These are phyloP conservation scores for Drosophila ohnishii DNA, from an alignment of 1,140 invertebrate species.

Conservation along the genomic window DNA sequence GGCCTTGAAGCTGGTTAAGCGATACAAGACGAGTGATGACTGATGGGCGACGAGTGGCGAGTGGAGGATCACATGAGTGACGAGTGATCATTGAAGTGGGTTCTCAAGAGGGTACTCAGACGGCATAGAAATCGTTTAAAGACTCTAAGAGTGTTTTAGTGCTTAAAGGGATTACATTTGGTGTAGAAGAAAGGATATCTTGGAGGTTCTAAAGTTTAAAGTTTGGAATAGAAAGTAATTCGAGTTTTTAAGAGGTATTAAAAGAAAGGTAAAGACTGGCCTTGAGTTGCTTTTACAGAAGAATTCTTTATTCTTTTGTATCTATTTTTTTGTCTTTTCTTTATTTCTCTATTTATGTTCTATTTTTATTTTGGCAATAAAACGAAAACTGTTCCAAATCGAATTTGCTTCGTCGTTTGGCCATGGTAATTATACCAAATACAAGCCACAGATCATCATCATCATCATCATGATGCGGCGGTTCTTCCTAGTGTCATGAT, in stretches of 20 bases:
- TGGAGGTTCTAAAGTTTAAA: not conserved
- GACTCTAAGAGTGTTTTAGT: not conserved
- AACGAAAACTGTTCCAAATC: conserved; percentile 49
- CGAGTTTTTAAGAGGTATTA: not conserved
- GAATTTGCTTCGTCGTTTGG: conserved; percentile 22
- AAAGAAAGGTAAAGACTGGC: conserved; percentile 9
- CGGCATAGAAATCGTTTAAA: not conserved
- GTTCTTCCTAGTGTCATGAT: not conserved
- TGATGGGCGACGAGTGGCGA: conserved; percentile 34
- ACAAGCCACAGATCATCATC: conserved; percentile 22
- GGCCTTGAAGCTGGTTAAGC: conserved; percentile 25
- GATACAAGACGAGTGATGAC: conserved; percentile 28
- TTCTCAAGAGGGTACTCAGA: conserved; percentile 26
- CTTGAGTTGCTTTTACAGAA: conserved; percentile 1
- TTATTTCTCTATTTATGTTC: conserved; percentile 3
- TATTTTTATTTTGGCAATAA: conserved; percentile 37
- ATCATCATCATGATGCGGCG: conserved; percentile 14
- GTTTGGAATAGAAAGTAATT: not conserved
- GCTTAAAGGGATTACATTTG: conserved; percentile 5
- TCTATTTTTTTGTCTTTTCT: not conserved
- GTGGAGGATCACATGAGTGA: conserved; percentile 34
- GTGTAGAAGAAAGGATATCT: not conserved
- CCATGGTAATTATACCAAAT: conserved; percentile 41
- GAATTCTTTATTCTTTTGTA: not conserved
- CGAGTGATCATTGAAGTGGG: conserved; percentile 39